These are phyloP conservation scores for Thymelicus lineola DNA, from an alignment of 2,888 invertebrate species.

Conservation along the genomic window DNA sequence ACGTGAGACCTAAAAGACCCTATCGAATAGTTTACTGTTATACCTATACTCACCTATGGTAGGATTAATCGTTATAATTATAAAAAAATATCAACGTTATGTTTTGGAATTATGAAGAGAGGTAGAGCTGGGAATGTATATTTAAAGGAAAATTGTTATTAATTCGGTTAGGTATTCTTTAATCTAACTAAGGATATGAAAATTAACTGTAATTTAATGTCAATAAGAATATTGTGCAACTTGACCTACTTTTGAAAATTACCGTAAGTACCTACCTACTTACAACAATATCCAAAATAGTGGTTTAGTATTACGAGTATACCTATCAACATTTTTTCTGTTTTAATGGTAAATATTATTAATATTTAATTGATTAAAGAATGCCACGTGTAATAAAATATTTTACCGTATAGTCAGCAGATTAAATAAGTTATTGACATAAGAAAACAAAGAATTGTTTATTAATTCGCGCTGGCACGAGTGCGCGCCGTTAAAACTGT, in stretches of 20 bases:
- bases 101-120: conserved; percentile 11
- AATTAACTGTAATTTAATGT: background rate
- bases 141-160: conserved; percentile 6
- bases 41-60: conserved; percentile 32
- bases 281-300: background rate
- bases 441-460: conserved; percentile 35
- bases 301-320: background rate
- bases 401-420: background rate
- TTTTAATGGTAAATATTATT: background rate
- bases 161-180: background rate
- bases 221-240: conserved; percentile 17
- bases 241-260: conserved; percentile 30
- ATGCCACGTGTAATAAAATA: conserved; percentile 1
- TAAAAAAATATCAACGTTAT: conserved; percentile 5
- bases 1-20: conserved; percentile 26
- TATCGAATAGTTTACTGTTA: conserved; percentile 11
- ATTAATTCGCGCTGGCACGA: conserved; percentile 47
- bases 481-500: conserved; percentile 79
- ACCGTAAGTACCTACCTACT: background rate
- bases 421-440: conserved; percentile 22
- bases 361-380: background rate
- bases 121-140: background rate
- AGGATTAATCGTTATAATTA: conserved; percentile 11
- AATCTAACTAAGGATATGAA: background rate
- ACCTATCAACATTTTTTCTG: background rate